These are phyloP conservation scores for Leptinotarsa tumamoca DNA, from an alignment of 2,888 invertebrate species.

Conservation along the genomic window DNA sequence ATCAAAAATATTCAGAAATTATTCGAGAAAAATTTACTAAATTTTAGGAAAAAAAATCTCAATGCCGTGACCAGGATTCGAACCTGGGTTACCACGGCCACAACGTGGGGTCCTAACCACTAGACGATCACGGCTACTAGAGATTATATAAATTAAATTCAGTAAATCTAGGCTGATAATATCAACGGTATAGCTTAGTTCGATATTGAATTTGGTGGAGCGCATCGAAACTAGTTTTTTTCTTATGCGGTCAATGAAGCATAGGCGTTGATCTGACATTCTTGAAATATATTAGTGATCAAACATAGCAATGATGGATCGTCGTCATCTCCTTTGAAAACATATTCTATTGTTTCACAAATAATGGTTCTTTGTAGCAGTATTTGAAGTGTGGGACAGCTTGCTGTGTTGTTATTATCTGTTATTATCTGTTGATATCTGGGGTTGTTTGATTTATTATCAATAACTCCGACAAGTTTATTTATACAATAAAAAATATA, in stretches of 20 bases:
- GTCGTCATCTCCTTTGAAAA: neutral
- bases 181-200: neutral
- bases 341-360: too few species aligned
- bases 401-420: too few species aligned
- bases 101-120: slow-evolving; percentile 70
- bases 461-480: too few species aligned
- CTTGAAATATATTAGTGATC: neutral
- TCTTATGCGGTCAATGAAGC: neutral
- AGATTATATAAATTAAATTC: slow-evolving; percentile 30
- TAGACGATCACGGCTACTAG: slow-evolving; percentile 63
- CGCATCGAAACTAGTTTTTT: neutral
- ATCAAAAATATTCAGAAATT: neutral
- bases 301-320: neutral
- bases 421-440: too few species aligned
- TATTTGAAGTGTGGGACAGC: too few species aligned
- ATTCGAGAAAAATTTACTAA: neutral
- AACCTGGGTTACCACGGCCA: slow-evolving; percentile 75
- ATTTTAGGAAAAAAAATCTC: slow-evolving; percentile 29
- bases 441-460: too few species aligned
- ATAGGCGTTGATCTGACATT: neutral
- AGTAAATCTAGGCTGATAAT: neutral
- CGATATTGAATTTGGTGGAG: neutral
- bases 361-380: too few species aligned
- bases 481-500: too few species aligned
- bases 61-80: slow-evolving; percentile 71